phyloP scores from a whole-genome alignment of 2,797 vertebrate genomes.

The Iguana delicatissima region DNA sequence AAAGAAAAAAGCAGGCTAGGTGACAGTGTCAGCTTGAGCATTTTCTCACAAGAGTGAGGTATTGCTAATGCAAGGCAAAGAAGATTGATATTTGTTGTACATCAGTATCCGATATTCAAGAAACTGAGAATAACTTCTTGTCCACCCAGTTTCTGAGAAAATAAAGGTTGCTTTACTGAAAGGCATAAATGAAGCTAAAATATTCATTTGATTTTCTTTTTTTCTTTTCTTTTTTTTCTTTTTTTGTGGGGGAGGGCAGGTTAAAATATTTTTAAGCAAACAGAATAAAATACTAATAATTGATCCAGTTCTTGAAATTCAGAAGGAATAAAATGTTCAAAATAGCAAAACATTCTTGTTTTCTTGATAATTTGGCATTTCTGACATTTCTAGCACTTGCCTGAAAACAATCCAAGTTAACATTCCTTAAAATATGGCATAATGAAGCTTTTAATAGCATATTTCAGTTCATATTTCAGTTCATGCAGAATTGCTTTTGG shows the following conservation, averaged over 20 bases:
- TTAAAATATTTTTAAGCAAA: background rate
- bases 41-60: conserved; percentile 73
- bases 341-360: conserved; percentile 35
- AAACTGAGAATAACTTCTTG: conserved; percentile 22
- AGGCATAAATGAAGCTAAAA: background rate
- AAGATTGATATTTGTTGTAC: conserved; percentile 64
- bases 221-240: too few relatives aligned
- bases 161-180: background rate
- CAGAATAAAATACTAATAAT: background rate
- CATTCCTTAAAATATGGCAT: background rate
- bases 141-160: background rate
- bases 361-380: conserved; percentile 42
- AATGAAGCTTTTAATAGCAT: background rate
- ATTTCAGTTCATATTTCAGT: background rate
- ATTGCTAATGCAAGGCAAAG: conserved; percentile 70
- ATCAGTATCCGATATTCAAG: background rate
- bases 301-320: background rate
- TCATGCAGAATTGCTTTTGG: background rate
- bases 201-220: conserved; percentile 2
- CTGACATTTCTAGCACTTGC: conserved; percentile 39
- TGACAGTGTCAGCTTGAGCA: conserved; percentile 80
- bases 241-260: background rate
- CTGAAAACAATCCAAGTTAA: background rate
- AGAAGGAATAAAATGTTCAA: conserved; percentile 37
- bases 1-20: conserved; percentile 83